Evolutionary conservation across 2,888 invertebrate genomes (phyloP).

Genomic region (Cantharis nigra): DNA sequence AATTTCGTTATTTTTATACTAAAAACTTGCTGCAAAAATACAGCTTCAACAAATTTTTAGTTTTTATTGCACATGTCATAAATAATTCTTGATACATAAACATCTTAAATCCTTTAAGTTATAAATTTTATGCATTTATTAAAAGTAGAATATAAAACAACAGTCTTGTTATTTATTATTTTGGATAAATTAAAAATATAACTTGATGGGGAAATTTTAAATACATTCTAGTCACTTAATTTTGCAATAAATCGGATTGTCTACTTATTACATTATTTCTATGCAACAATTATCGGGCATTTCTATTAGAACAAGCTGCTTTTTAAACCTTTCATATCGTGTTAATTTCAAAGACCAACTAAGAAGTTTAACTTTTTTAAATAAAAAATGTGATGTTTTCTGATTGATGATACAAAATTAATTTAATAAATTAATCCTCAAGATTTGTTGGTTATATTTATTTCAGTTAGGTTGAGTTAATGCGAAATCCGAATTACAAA

Average conservation of each 20-base stretch:
- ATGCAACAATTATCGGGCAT: no score
- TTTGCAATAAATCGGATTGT: neutral
- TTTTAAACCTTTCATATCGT: neutral
- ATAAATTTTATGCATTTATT: neutral
- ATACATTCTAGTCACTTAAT: neutral
- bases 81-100: neutral
- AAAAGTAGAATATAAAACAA: neutral
- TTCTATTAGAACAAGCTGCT: no score
- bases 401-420: neutral
- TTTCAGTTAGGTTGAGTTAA: neutral
- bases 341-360: neutral
- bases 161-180: neutral
- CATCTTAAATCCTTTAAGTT: neutral
- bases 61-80: neutral
- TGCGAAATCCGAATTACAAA: neutral
- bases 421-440: neutral
- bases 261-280: no score
- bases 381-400: no score
- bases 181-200: neutral
- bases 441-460: neutral
- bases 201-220: no score
- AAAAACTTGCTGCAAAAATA: neutral
- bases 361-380: neutral
- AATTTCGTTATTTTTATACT: neutral
- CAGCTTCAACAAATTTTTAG: neutral